Evolutionary conservation across 2,888 invertebrate genomes (phyloP).

Genomic region (Drosophila mimetica): DNA sequence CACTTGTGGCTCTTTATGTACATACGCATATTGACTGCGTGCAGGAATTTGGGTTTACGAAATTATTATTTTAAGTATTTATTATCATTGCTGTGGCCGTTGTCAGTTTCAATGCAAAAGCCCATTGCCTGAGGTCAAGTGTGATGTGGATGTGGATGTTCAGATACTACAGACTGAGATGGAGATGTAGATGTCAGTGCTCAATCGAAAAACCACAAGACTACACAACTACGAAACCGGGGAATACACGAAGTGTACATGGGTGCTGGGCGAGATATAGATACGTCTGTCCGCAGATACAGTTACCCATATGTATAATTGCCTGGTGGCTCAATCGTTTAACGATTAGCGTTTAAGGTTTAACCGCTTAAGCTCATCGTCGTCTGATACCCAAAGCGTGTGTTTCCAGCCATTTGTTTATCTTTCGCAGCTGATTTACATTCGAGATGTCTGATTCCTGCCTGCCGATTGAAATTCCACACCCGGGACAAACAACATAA

Average conservation of each 20-base stretch:
- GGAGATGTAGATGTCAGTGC: slow-evolving; percentile 30
- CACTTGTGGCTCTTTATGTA: slow-evolving; percentile 17
- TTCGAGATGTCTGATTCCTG: slow-evolving; percentile 40
- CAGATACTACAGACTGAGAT: neutral
- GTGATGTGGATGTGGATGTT: slow-evolving; percentile 21
- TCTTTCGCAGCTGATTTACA: slow-evolving; percentile 58
- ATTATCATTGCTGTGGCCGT: slow-evolving; percentile 25
- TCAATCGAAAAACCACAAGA: slow-evolving; percentile 60
- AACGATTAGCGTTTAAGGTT: slow-evolving; percentile 57
- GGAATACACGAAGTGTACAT: slow-evolving; percentile 20
- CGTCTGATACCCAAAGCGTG: slow-evolving; percentile 56
- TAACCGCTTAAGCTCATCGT: slow-evolving; percentile 21
- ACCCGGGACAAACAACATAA: slow-evolving; percentile 31
- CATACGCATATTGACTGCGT: slow-evolving; percentile 53
- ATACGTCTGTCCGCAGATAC: slow-evolving; percentile 37
- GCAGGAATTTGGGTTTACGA: slow-evolving; percentile 64
- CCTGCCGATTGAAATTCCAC: slow-evolving; percentile 19
- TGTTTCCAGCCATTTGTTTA: slow-evolving; percentile 71
- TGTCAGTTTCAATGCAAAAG: slow-evolving; percentile 48
- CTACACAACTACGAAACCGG: slow-evolving; percentile 37
- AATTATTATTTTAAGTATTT: slow-evolving; percentile 48
- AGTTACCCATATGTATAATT: slow-evolving; percentile 46
- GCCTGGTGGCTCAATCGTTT: slow-evolving; percentile 68
- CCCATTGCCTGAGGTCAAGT: slow-evolving; percentile 72
- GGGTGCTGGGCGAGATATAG: slow-evolving; percentile 29